These are phyloP conservation scores for Spisula subtruncata DNA, from an alignment of 2,888 invertebrate genomes.

Conservation along the genomic window DNA sequence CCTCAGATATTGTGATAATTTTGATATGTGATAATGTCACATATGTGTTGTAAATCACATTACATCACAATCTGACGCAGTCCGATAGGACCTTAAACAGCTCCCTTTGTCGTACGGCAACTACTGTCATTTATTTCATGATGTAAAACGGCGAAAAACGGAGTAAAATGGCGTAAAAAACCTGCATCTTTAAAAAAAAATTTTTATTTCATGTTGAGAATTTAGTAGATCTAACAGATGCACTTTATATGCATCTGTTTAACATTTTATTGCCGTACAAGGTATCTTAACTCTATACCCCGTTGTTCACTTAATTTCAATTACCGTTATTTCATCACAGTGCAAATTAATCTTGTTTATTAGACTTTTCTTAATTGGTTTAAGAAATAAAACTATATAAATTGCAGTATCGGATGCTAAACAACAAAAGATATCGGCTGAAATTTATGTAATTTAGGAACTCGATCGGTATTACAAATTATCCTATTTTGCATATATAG, in stretches of 20 bases:
- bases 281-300: not conserved
- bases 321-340: conserved; percentile 9
- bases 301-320: conserved; percentile 9
- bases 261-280: not conserved
- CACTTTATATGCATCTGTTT: not conserved
- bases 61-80: no score
- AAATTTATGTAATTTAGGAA: conserved; percentile 17
- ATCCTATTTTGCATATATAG: not conserved
- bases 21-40: no score
- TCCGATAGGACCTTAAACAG: not conserved
- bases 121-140: not conserved
- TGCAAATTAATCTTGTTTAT: conserved; percentile 7
- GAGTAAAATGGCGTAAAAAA: not conserved
- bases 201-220: no score
- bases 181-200: conserved; percentile 16
- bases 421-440: not conserved
- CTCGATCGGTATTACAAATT: not conserved
- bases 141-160: no score
- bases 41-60: no score
- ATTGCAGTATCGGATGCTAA: not conserved
- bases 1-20: not conserved
- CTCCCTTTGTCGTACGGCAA: not conserved
- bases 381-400: conserved; percentile 20
- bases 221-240: not conserved
- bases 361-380: conserved; percentile 19